phyloP scores from a whole-genome alignment of 2,888 invertebrate species.

The Iphiclides podalirius region DNA sequence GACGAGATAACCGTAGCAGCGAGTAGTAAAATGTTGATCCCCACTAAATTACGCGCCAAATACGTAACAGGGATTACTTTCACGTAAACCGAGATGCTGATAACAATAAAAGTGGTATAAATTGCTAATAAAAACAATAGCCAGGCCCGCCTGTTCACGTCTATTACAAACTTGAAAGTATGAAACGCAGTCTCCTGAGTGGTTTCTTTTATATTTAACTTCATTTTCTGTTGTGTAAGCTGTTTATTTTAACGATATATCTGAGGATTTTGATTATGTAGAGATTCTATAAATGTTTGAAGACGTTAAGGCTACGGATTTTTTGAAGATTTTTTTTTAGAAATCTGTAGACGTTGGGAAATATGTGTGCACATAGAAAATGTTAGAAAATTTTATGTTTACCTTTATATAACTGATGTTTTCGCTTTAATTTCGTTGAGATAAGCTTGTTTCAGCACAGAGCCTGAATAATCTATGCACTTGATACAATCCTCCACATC shows the following conservation, averaged over 20 bases:
- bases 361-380: too few relatives aligned
- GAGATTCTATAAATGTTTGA: too few relatives aligned
- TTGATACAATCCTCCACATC: too few relatives aligned
- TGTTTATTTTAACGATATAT: neutral
- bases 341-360: too few relatives aligned
- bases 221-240: neutral
- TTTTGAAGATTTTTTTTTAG: too few relatives aligned
- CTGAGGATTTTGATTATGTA: too few relatives aligned
- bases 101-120: slow-evolving; percentile 21
- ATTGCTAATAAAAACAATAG: slow-evolving; percentile 19
- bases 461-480: too few relatives aligned
- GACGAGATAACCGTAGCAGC: slow-evolving; percentile 40
- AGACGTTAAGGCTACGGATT: too few relatives aligned
- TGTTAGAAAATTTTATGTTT: too few relatives aligned
- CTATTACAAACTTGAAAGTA: neutral
- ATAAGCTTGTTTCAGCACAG: too few relatives aligned
- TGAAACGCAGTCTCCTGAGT: neutral
- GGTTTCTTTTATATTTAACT: neutral
- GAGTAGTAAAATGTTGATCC: slow-evolving; percentile 42
- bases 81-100: slow-evolving; percentile 38
- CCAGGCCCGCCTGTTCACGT: neutral
- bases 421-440: too few relatives aligned
- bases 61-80: slow-evolving; percentile 42
- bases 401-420: too few relatives aligned
- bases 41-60: slow-evolving; percentile 45